A percentile compares a stretch with the other conserved stretches of the same genome.
phyloP scores from a whole-genome alignment of 2,113 vertebrate genomes.

The Oryzias javanicus region DNA sequence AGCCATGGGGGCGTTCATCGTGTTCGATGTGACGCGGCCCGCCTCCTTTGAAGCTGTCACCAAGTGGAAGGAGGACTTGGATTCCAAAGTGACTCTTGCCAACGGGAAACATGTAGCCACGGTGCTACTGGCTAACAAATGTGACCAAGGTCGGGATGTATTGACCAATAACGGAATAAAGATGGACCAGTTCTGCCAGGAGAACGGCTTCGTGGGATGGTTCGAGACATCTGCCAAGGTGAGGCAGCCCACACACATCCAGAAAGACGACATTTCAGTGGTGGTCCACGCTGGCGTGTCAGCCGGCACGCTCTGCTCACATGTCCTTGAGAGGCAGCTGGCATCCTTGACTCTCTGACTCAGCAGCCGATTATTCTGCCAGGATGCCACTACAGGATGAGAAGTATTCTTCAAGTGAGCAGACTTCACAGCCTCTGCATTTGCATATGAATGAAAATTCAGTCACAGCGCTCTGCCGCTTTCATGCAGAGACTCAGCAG shows the following conservation, averaged over 20 bases:
- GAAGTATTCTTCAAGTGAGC: slow-evolving; percentile 25
- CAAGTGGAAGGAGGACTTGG: slow-evolving; percentile 86
- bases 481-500: slow-evolving; percentile 14
- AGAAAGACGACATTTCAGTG: not conserved
- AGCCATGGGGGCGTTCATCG: slow-evolving; percentile 82
- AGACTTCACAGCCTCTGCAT: slow-evolving; percentile 13
- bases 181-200: slow-evolving; percentile 81
- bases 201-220: slow-evolving; percentile 81
- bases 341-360: slow-evolving; percentile 23
- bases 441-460: slow-evolving; percentile 26
- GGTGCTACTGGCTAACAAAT: slow-evolving; percentile 83
- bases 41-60: slow-evolving; percentile 80
- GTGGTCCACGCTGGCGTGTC: slow-evolving; percentile 4
- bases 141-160: slow-evolving; percentile 78
- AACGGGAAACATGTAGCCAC: slow-evolving; percentile 79
- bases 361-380: slow-evolving; percentile 23
- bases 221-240: slow-evolving; percentile 85
- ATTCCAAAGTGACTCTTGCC: slow-evolving; percentile 81
- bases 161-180: slow-evolving; percentile 73
- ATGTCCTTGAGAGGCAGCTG: slow-evolving; percentile 30
- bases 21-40: slow-evolving; percentile 80
- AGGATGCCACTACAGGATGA: slow-evolving; percentile 26
- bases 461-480: slow-evolving; percentile 11
- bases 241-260: slow-evolving; percentile 26
- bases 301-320: slow-evolving; percentile 9